phyloP scores from a whole-genome alignment of 2,797 vertebrate species.

The Sebastes oblongus region DNA sequence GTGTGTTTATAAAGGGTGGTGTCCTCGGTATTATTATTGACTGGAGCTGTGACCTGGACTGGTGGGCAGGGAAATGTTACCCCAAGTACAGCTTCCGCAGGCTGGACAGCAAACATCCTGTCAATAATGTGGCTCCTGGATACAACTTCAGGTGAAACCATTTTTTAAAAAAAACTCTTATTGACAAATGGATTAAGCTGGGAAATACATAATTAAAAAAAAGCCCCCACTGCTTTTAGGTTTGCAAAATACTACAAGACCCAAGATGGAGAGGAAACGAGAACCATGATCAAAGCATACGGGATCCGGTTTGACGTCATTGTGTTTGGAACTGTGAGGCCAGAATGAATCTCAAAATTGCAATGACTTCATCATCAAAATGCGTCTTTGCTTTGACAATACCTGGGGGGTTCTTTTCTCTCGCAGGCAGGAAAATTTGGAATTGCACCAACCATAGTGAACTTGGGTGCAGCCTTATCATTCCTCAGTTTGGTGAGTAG shows the following conservation, averaged over 20 bases:
- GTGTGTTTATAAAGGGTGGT: conserved; percentile 83
- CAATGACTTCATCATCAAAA: neutral
- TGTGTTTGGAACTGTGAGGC: conserved; percentile 89
- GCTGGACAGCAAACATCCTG: conserved; percentile 83
- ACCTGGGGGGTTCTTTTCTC: neutral
- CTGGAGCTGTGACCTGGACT: conserved; percentile 92
- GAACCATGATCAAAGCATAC: conserved; percentile 88
- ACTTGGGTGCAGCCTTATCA: conserved; percentile 88
- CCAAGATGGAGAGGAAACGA: conserved; percentile 71
- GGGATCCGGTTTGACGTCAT: conserved; percentile 93
- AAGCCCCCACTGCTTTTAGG: conserved; percentile 64
- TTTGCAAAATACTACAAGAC: conserved; percentile 89
- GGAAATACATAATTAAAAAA: neutral
- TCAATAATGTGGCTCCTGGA: conserved; percentile 86
- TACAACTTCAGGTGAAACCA: conserved; percentile 89
- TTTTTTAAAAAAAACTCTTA: neutral
- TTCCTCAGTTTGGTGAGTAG: conserved; percentile 88
- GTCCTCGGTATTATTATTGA: conserved; percentile 89
- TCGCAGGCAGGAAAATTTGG: conserved; percentile 90
- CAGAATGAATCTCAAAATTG: neutral
- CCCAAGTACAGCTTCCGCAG: conserved; percentile 89
- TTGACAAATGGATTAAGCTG: neutral
- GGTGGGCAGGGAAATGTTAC: conserved; percentile 77
- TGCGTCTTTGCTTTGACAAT: neutral
- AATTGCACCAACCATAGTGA: conserved; percentile 92